A percentile compares a stretch with the other conserved stretches of the same genome.
Evolutionary conservation across 2,113 vertebrate genomes (phyloP).

Genomic region (Aythya baeri): DNA sequence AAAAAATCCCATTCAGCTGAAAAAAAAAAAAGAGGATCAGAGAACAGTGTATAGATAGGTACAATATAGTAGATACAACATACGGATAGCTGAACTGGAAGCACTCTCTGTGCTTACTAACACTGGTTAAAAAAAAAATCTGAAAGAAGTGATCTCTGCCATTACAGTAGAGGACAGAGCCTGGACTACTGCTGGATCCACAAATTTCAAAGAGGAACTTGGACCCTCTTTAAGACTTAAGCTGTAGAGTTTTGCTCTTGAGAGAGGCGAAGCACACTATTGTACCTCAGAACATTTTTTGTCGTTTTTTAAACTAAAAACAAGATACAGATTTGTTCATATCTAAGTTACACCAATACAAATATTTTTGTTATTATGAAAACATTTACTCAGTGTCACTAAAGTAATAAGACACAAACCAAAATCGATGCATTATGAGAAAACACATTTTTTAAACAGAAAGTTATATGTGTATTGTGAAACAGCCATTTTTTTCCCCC

Average conservation of each 20-base stretch:
- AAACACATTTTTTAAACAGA: neutral
- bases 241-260: neutral
- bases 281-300: neutral
- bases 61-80: neutral
- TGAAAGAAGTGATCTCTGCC: neutral
- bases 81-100: neutral
- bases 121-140: neutral
- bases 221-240: neutral
- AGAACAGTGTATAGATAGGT: neutral
- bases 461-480: neutral
- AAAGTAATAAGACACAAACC: neutral
- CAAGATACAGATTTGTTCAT: neutral
- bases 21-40: rapidly evolving
- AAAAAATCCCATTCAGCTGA: neutral
- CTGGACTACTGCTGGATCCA: neutral
- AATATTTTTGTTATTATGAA: neutral
- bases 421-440: neutral
- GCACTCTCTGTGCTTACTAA: neutral
- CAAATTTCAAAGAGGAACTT: neutral
- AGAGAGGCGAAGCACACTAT: neutral
- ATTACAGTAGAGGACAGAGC: neutral
- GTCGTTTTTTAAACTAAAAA: neutral
- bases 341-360: neutral
- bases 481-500: neutral
- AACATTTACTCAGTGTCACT: neutral